A percentile compares a stretch with the other conserved stretches of the same genome.
Evolutionary conservation across 2,113 vertebrate species (phyloP).

Genomic region (Condylura cristata): DNA sequence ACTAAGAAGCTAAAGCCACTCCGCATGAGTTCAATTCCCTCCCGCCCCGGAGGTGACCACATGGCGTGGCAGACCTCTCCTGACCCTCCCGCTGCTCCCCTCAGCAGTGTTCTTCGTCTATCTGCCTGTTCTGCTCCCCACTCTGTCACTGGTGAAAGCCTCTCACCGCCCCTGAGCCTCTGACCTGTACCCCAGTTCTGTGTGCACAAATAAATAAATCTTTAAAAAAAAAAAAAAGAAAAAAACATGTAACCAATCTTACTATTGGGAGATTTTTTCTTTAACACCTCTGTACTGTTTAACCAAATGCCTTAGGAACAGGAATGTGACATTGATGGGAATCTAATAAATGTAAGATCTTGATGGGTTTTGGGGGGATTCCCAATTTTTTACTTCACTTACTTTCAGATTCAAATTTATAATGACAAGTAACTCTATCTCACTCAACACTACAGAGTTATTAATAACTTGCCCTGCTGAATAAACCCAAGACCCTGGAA

Average conservation of each 20-base stretch:
- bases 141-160: no score
- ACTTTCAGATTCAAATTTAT: conserved; percentile 63
- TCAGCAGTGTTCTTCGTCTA: no score
- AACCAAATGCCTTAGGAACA: conserved; percentile 12
- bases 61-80: no score
- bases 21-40: no score
- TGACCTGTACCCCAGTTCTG: no score
- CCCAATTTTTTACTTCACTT: conserved; percentile 49
- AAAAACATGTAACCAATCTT: conserved; percentile 7
- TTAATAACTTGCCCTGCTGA: conserved; percentile 78
- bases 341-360: conserved; percentile 60
- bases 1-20: no score
- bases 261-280: not conserved
- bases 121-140: no score
- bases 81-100: no score
- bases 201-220: no score
- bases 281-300: conserved; percentile 1
- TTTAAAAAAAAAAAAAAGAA: no score
- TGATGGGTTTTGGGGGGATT: conserved; percentile 21
- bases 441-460: conserved; percentile 68
- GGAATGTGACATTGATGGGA: conserved; percentile 50
- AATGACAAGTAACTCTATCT: conserved; percentile 58
- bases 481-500: conserved; percentile 77
- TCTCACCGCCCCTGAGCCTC: no score
- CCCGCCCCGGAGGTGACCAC: no score